Percentiles rank a stretch among this genome's conserved stretches.
These are phyloP conservation scores for Parnassius apollo DNA, from an alignment of 2,888 invertebrate species.

Conservation along the genomic window DNA sequence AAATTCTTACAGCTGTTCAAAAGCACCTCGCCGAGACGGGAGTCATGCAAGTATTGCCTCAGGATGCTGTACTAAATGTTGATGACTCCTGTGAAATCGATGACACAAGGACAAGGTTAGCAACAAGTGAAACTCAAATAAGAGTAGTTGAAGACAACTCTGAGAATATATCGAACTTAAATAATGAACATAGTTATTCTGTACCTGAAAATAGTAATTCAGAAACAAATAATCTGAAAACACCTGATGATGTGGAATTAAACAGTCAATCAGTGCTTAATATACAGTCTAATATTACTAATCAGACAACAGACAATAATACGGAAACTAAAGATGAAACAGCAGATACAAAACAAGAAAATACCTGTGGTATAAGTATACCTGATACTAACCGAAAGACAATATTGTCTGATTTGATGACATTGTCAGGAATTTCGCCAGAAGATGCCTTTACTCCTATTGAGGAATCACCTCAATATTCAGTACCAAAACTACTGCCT, in stretches of 20 bases:
- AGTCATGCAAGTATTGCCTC: neutral
- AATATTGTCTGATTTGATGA: constrained; percentile 71
- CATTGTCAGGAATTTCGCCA: constrained; percentile 71
- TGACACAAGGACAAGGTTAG: neutral
- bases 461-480: constrained; percentile 2
- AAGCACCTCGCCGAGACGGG: constrained; percentile 34
- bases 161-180: neutral
- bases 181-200: neutral
- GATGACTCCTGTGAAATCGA: neutral
- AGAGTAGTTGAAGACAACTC: neutral
- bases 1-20: constrained; percentile 43
- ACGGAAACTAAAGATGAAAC: constrained; percentile 18
- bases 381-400: constrained; percentile 47
- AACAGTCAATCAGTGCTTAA: neutral
- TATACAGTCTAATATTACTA: neutral
- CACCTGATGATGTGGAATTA: neutral
- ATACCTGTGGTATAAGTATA: constrained; percentile 1
- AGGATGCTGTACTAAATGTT: neutral
- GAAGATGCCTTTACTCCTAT: constrained; percentile 46
- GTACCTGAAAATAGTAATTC: neutral
- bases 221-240: neutral
- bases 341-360: neutral
- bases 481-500: neutral
- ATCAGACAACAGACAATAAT: constrained; percentile 2
- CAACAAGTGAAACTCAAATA: neutral